Base-by-base conservation (phyloP, 1,140 invertebrate species). In the Eueides isabella region DNA sequence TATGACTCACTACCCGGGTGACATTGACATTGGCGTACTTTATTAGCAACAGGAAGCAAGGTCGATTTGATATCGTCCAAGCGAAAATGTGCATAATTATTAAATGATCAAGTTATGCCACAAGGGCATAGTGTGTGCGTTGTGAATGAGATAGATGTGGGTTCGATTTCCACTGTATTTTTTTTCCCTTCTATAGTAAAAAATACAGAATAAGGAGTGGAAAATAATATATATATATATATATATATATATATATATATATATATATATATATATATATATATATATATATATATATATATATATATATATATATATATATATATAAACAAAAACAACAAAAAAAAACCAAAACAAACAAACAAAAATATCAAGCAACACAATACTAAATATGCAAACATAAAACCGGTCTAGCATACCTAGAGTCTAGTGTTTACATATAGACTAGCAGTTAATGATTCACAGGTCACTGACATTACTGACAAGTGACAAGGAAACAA, bases 11-110 rank as follows among this genome's bases (percentile, higher is more conserved):
- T 33, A 70, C 55, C 28, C 62, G 38, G 19, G 33, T 75, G 63
- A 71, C 74, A 75, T 67, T 75, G 74, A 75, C 74, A 75, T 35
- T 75, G 69, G 61, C 23, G 30, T 64, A 23, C 35, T 67, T 67
- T 29, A 67, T 72, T 67, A 72, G 29, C 29, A 61, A 28, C 26
- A 29, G 12, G 41, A 41, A 67, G 30, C 64, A 61, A 67, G 64
- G 71, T 66, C 71, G 23, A 35, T 12, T 33, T 35, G 26, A 23
- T 44, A 44, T 44, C 41, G 16, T 19, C 16, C 6, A 44, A 44
- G 41, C n/a, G n/a, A 44, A 7, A n/a, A 9, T 6, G 35, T 38
- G 14, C 35, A 16, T 5, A 44, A 44, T 19, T 19, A 23, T 23
- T 55, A 7, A 23, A 23, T 55, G 7, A 55, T 26, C 16, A 38